Evolutionary conservation across 2,888 invertebrate genomes (phyloP).

Genomic region (Tridacna crocea): DNA sequence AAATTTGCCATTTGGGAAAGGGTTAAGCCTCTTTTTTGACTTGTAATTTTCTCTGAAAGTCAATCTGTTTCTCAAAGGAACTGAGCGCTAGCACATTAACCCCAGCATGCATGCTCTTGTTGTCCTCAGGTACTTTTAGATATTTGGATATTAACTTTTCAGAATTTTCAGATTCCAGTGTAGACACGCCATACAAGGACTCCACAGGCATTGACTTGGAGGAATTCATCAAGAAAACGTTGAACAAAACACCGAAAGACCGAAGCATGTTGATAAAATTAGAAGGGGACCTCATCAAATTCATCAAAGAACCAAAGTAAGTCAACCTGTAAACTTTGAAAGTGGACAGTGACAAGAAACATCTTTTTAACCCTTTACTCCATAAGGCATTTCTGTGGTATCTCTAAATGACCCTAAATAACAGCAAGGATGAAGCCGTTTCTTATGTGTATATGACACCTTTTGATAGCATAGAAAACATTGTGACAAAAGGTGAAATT

Average conservation of each 20-base stretch:
- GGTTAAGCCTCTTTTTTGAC: too few relatives aligned
- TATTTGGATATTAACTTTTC: too few relatives aligned
- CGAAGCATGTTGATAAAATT: slow-evolving; percentile 93
- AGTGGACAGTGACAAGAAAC: too few relatives aligned
- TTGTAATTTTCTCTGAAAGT: too few relatives aligned
- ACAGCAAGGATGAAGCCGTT: neutral
- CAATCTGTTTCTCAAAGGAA: too few relatives aligned
- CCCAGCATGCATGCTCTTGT: too few relatives aligned
- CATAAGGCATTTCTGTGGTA: neutral
- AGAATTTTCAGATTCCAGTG: slow-evolving; percentile 88
- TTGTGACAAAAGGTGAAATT: slow-evolving; percentile 2
- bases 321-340: slow-evolving; percentile 25
- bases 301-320: slow-evolving; percentile 93
- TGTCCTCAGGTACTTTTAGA: too few relatives aligned
- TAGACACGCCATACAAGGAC: slow-evolving; percentile 88
- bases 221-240: slow-evolving; percentile 94
- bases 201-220: slow-evolving; percentile 92
- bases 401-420: neutral
- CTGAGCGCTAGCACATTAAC: too few relatives aligned
- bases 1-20: too few relatives aligned
- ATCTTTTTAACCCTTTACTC: neutral
- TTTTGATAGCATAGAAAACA: too few relatives aligned
- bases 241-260: slow-evolving; percentile 96
- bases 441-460: too few relatives aligned
- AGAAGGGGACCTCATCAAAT: slow-evolving; percentile 93